These are phyloP conservation scores for Epizoanthus illoricatus DNA, from an alignment of 92 coral and sea anemone species.

Conservation along the genomic window DNA sequence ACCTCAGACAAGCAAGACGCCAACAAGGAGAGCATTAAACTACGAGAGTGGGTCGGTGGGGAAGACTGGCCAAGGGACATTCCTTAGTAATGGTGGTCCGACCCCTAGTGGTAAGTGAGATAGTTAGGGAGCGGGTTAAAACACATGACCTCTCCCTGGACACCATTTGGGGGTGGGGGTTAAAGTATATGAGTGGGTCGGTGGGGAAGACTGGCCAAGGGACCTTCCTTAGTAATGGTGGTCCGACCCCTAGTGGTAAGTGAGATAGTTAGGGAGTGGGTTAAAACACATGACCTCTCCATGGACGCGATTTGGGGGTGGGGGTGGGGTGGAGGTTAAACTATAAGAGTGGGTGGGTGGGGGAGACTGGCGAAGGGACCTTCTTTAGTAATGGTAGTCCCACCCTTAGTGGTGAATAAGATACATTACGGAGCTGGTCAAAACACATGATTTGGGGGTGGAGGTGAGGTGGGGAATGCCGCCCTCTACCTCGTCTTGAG, in stretches of 20 bases:
- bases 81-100: background rate
- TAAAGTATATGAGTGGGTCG: background rate
- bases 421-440: background rate
- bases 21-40: constrained; percentile 2
- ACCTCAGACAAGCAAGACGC: background rate
- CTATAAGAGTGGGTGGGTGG: background rate
- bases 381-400: background rate
- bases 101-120: constrained; percentile 31
- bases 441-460: too few relatives aligned
- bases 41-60: background rate
- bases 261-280: too few relatives aligned
- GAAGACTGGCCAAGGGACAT: background rate
- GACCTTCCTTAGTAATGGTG: background rate
- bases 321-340: too few relatives aligned
- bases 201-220: background rate
- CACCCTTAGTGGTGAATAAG: constrained; percentile 36
- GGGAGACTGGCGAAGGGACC: too few relatives aligned
- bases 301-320: too few relatives aligned
- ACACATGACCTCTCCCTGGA: too few relatives aligned
- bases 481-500: too few relatives aligned
- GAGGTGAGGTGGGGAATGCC: too few relatives aligned
- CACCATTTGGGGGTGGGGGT: too few relatives aligned
- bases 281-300: too few relatives aligned
- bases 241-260: constrained; percentile 31
- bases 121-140: too few relatives aligned